A percentile compares a stretch with the other conserved stretches of the same genome.
Conservation (phyloP, 2,888 invertebrate genomes). For the Andrena flavipes region DNA sequence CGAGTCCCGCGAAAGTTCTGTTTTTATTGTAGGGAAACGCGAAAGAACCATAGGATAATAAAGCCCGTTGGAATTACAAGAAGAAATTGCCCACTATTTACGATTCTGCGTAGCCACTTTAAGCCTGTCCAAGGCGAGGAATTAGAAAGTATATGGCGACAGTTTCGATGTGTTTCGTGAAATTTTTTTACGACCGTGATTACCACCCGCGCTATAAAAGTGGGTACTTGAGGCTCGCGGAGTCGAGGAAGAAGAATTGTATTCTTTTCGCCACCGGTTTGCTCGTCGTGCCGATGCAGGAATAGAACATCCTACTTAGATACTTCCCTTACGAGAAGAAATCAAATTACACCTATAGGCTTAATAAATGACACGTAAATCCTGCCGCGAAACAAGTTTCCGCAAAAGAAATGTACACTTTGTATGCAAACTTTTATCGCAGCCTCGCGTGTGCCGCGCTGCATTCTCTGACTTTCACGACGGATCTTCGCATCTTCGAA, state of each 20-base stretch:
- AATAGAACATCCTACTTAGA: not conserved
- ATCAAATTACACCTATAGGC: not conserved
- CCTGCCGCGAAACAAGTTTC: not conserved
- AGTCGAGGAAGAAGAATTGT: slow-evolving; percentile 17
- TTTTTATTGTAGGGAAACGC: slow-evolving; percentile 14
- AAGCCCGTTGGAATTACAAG: slow-evolving; percentile 37
- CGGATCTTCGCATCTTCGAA: not conserved
- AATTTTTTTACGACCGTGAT: slow-evolving; percentile 60
- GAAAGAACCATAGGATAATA: slow-evolving; percentile 17
- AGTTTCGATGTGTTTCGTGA: slow-evolving; percentile 38
- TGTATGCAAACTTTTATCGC: not conserved
- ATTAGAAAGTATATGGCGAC: slow-evolving; percentile 54
- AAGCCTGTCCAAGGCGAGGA: slow-evolving; percentile 14
- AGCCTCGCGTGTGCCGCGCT: too few species aligned
- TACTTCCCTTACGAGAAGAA: not conserved
- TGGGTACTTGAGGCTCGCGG: not conserved
- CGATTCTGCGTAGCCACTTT: not conserved
- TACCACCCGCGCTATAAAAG: slow-evolving; percentile 48
- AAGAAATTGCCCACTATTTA: slow-evolving; percentile 27
- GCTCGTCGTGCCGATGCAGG: not conserved
- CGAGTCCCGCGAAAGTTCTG: slow-evolving; percentile 19
- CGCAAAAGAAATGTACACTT: not conserved
- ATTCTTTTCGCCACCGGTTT: slow-evolving; percentile 23
- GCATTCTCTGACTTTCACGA: not conserved
- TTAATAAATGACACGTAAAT: not conserved